Percentiles rank a stretch among this genome's conserved stretches.
phyloP scores from a whole-genome alignment of 2,113 vertebrate species.

The Dendrocopos noguchii region DNA sequence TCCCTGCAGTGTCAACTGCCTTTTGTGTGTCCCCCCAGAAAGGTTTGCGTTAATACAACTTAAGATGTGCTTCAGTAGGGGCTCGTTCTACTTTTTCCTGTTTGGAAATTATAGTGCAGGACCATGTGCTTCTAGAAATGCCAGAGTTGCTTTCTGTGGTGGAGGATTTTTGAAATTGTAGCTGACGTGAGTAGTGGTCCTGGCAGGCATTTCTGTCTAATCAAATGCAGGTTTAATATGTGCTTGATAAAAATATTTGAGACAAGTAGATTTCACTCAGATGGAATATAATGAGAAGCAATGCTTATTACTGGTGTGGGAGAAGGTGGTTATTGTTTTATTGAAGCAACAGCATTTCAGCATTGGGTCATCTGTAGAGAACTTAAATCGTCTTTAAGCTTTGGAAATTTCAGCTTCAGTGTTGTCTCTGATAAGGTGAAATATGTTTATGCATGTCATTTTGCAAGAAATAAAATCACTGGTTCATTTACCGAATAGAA shows the following conservation, averaged over 20 bases:
- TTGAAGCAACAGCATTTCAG: neutral
- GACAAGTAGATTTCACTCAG: neutral
- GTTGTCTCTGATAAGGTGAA: neutral
- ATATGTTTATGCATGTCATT: neutral
- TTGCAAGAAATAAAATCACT: neutral
- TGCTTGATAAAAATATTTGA: neutral
- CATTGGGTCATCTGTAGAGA: neutral
- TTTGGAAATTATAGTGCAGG: neutral
- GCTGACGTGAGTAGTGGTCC: neutral
- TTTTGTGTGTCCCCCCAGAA: neutral
- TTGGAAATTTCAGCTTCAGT: neutral
- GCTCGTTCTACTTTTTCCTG: neutral
- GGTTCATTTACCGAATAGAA: neutral
- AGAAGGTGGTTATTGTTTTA: neutral
- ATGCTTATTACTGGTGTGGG: neutral
- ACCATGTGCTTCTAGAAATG: neutral
- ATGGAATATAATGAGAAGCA: neutral
- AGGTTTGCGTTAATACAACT: neutral
- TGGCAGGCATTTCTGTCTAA: neutral
- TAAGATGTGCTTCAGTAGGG: neutral
- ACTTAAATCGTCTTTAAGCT: neutral
- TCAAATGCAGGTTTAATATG: neutral
- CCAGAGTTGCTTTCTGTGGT: neutral
- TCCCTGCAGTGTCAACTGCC: neutral
- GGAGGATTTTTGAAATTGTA: neutral